Evolutionary conservation across 2,888 invertebrate genomes (phyloP).

Genomic region (Polia nebulosa): DNA sequence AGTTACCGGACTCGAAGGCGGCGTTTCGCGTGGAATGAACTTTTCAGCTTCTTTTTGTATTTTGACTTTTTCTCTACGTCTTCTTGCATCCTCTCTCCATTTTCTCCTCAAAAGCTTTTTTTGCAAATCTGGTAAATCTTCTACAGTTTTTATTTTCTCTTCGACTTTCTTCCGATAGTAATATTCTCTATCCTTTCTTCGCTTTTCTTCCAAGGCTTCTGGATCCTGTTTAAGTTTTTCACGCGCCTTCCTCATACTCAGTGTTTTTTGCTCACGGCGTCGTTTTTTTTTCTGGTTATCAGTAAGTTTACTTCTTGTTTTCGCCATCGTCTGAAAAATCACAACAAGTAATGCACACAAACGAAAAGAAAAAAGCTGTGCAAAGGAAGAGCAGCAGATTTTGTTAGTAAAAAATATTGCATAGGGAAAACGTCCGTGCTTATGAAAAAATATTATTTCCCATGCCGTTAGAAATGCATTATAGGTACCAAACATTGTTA

Average conservation of each 20-base stretch:
- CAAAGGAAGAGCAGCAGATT: background rate
- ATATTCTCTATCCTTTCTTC: too few species aligned
- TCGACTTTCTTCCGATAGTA: too few species aligned
- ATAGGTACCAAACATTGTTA: background rate
- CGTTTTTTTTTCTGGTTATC: background rate
- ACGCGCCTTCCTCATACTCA: background rate
- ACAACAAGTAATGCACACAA: slow-evolving; percentile 3
- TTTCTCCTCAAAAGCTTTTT: too few species aligned
- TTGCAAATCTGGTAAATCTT: too few species aligned
- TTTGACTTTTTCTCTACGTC: too few species aligned
- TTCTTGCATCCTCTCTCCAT: too few species aligned
- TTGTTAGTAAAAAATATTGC: background rate
- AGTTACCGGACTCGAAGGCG: too few species aligned
- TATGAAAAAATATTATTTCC: too few species aligned
- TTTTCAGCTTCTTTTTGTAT: too few species aligned
- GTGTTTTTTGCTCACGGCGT: background rate
- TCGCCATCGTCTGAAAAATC: background rate
- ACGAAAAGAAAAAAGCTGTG: background rate
- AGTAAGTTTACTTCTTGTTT: background rate
- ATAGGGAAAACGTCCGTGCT: background rate
- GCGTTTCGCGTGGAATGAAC: too few species aligned
- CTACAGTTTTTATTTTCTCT: too few species aligned
- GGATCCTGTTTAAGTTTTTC: background rate
- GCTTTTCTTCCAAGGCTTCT: background rate
- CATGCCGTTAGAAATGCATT: background rate